Base-by-base conservation (phyloP, 2,888 invertebrate genomes). In the Agelastica alni region DNA sequence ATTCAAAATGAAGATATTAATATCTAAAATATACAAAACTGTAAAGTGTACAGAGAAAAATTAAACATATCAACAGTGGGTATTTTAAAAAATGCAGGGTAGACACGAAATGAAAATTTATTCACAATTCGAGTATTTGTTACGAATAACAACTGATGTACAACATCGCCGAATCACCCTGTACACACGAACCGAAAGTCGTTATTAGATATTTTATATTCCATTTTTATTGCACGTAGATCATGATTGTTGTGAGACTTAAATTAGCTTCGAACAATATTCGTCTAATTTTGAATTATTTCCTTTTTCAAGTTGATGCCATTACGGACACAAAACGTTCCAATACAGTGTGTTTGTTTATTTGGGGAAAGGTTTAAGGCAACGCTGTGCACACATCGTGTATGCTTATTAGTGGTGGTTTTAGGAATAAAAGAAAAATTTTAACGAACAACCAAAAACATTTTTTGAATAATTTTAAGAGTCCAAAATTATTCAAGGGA, bases 121-220 rank as follows among this genome's bases (percentile, higher is more conserved):
- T n/a, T n/a, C n/a, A n/a, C n/a, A n/a, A n/a, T n/a, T n/a, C n/a
- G n/a, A n/a, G n/a, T n/a, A n/a, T n/a, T n/a, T n/a, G n/a, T n/a
- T n/a, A n/a, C n/a, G n/a, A n/a, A n/a, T n/a, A n/a, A n/a, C n/a
- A n/a, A n/a, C n/a, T n/a, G n/a, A n/a, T n/a, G n/a, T n/a, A n/a
- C n/a, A n/a, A n/a, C n/a, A n/a, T n/a, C n/a, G n/a, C n/a, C 13
- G 34, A 16, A 9, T 14, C 34, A 14, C 34, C 37, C 37, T 39
- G 42, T 37, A 26, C 7, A 13, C 57, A 57, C 55, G 5, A 12
- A 34, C 48, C 62, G 66, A 69, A 64, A 67, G 63, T 60, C 68
- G 67, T 71, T 70, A 71, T 71, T 71, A 69, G 68, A 69, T 65
- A 66, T 67, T 70, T 72, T 69, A 69, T 70, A 66, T 67, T 71